These are phyloP conservation scores for Enteromius paludinosus DNA, from an alignment of 2,797 vertebrate genomes.

Conservation along the genomic window DNA sequence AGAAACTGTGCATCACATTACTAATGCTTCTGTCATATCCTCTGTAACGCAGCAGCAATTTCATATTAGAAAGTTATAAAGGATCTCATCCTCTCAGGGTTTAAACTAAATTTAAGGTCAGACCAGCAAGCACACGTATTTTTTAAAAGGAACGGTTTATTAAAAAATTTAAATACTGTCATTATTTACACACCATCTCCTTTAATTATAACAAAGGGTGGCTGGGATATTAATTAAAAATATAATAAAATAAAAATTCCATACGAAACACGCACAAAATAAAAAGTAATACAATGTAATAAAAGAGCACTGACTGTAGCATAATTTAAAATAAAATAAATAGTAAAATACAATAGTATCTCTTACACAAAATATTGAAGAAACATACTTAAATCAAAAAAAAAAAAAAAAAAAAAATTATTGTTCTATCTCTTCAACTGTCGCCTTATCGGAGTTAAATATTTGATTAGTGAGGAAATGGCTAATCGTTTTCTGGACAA, in stretches of 20 bases:
- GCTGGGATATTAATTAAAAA: neutral
- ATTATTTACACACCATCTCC: neutral
- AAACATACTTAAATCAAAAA: too few relatives aligned
- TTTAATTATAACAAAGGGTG: neutral
- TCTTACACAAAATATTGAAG: too few relatives aligned
- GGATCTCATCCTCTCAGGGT: constrained; percentile 2
- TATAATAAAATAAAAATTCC: neutral
- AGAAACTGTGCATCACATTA: constrained; percentile 14
- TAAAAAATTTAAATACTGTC: neutral
- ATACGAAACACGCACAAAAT: neutral
- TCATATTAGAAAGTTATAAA: constrained; percentile 4
- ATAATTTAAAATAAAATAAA: too few relatives aligned
- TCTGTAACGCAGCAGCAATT: neutral
- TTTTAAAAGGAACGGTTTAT: neutral
- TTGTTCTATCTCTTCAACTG: neutral
- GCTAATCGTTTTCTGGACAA: neutral
- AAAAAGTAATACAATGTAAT: neutral
- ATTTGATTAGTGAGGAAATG: constrained; percentile 22
- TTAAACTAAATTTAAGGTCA: constrained; percentile 4
- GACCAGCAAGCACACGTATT: neutral
- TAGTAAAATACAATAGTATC: too few relatives aligned
- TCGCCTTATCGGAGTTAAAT: constrained; percentile 7
- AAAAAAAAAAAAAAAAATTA: too few relatives aligned
- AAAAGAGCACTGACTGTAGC: neutral
- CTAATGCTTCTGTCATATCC: constrained; percentile 1